Percentiles rank a stretch among this genome's conserved stretches.
Evolutionary conservation across 2,113 vertebrate species (phyloP).

Genomic region (Myrmecobius fasciatus): DNA sequence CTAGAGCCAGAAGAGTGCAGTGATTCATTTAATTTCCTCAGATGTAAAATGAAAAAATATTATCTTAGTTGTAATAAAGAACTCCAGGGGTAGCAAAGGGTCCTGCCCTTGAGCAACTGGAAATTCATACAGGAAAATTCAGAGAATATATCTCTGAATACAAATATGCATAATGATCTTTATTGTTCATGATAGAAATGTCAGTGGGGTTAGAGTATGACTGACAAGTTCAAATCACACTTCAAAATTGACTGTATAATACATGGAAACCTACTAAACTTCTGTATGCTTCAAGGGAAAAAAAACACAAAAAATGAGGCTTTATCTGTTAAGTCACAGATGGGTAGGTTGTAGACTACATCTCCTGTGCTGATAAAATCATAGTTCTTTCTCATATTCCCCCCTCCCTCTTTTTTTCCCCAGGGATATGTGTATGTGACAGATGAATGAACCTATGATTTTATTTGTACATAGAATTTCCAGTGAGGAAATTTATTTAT

Average conservation of each 20-base stretch:
- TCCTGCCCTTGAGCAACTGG: neutral
- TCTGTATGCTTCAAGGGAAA: neutral
- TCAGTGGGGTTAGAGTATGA: neutral
- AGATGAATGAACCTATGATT: neutral
- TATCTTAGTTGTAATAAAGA: neutral
- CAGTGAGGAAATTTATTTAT: neutral
- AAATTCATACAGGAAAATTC: slow-evolving; percentile 17
- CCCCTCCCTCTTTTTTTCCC: neutral
- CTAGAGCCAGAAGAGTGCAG: neutral
- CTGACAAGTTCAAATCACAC: neutral
- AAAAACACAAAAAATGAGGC: neutral
- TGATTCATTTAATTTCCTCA: neutral
- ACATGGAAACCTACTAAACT: neutral
- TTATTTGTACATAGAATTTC: neutral
- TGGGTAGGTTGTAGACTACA: neutral
- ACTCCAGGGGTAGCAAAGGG: neutral
- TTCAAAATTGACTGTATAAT: neutral
- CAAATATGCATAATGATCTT: neutral
- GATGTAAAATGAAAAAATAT: slow-evolving; percentile 29
- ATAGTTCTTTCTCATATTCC: neutral
- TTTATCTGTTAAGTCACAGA: neutral
- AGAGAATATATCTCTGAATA: neutral
- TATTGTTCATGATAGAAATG: neutral
- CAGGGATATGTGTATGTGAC: neutral
- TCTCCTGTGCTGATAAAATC: neutral